A percentile compares a stretch with the other conserved stretches of the same genome.
Evolutionary conservation across 2,888 invertebrate genomes (phyloP).

Genomic region (Isoperla grammatica): DNA sequence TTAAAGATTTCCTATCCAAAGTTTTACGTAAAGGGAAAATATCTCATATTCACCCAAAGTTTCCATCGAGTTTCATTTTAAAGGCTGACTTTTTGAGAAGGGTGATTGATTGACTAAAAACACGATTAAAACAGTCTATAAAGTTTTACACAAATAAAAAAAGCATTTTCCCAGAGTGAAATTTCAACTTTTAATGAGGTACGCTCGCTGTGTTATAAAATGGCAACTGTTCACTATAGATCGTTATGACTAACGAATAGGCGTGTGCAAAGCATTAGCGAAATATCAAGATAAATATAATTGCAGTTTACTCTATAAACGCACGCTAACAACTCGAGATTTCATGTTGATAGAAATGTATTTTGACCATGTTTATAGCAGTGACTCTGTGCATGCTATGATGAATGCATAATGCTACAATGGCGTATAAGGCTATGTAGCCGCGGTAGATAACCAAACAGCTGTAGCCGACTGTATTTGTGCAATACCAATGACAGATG

Average conservation of each 20-base stretch:
- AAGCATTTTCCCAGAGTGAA: slow-evolving; percentile 12
- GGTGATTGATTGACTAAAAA: slow-evolving; percentile 19
- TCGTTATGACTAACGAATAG: not conserved
- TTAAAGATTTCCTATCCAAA: slow-evolving; percentile 5
- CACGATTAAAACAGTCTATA: slow-evolving; percentile 20
- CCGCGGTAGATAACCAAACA: too few relatives aligned
- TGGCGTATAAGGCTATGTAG: too few relatives aligned
- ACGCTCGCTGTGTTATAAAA: not conserved
- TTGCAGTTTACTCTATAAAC: too few relatives aligned
- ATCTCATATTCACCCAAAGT: slow-evolving; percentile 13
- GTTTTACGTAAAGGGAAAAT: slow-evolving; percentile 8
- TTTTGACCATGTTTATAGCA: too few relatives aligned
- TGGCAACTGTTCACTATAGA: not conserved
- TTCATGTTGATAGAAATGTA: too few relatives aligned
- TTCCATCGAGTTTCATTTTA: slow-evolving; percentile 11
- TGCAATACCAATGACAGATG: too few relatives aligned
- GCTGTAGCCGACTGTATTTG: too few relatives aligned
- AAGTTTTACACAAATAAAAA: slow-evolving; percentile 15
- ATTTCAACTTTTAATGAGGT: slow-evolving; percentile 19
- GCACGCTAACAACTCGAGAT: too few relatives aligned
- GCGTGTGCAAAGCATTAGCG: too few relatives aligned
- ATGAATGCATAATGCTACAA: too few relatives aligned
- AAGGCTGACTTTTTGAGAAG: slow-evolving; percentile 11
- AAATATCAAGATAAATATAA: too few relatives aligned
- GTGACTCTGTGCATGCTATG: too few relatives aligned